Conservation (phyloP, 2,888 invertebrate species). For the Amphipyra berbera region DNA sequence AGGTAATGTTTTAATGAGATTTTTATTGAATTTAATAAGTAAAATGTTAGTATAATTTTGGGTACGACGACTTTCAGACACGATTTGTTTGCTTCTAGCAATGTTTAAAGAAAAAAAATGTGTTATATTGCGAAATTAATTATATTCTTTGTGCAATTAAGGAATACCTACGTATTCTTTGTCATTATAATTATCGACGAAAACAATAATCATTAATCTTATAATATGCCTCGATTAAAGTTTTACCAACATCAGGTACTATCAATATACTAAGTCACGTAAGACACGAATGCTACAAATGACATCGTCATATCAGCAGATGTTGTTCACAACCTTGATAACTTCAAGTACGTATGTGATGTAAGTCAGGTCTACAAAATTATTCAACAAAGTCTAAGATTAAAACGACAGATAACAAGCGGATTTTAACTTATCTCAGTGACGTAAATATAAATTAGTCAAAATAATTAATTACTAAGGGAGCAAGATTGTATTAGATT, state of each 20-base stretch:
- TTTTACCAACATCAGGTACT: conserved; percentile 8
- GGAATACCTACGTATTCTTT: neutral
- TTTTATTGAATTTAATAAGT: too few relatives aligned
- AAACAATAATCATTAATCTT: conserved; percentile 33
- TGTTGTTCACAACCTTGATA: conserved; percentile 40
- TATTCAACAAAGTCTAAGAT: conserved; percentile 33
- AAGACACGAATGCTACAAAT: conserved; percentile 19
- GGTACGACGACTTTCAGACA: too few relatives aligned
- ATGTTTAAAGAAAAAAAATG: too few relatives aligned
- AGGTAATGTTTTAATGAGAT: too few relatives aligned
- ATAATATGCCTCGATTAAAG: conserved; percentile 23
- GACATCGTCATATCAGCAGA: conserved; percentile 21
- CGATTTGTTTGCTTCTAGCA: too few relatives aligned
- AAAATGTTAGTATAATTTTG: too few relatives aligned
- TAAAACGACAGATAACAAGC: conserved; percentile 33
- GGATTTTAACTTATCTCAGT: conserved; percentile 39
- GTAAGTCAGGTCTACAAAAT: conserved; percentile 40
- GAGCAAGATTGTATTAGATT: conserved; percentile 39
- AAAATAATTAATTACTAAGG: conserved; percentile 40
- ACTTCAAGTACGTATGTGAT: conserved; percentile 41
- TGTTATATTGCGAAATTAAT: too few relatives aligned
- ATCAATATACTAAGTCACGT: conserved; percentile 35
- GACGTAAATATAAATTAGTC: conserved; percentile 48
- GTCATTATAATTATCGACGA: conserved; percentile 22
- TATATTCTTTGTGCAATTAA: conserved; percentile 5